A percentile compares a stretch with the other conserved stretches of the same genome.
These are phyloP conservation scores for Acleris literana DNA, from an alignment of 2,888 invertebrate species.

Conservation along the genomic window DNA sequence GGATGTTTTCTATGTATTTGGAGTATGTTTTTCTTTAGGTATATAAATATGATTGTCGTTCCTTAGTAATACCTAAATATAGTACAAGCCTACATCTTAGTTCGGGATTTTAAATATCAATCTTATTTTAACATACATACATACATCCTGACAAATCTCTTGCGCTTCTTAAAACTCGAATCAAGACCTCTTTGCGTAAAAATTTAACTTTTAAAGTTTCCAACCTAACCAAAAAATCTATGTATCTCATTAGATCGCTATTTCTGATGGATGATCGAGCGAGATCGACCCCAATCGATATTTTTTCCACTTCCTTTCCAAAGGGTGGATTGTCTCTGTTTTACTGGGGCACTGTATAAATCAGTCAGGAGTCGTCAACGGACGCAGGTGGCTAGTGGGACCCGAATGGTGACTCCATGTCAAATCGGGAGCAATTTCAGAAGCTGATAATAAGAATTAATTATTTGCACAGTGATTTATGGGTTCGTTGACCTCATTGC, in stretches of 20 bases:
- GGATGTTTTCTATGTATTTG: too few relatives aligned
- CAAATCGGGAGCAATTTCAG: slow-evolving; percentile 30
- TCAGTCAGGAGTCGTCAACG: slow-evolving; percentile 67
- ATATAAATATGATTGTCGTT: too few relatives aligned
- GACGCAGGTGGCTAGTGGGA: slow-evolving; percentile 66
- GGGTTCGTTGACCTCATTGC: slow-evolving; percentile 13
- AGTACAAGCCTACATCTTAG: too few relatives aligned
- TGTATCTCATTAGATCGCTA: slow-evolving; percentile 28
- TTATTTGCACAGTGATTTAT: slow-evolving; percentile 25
- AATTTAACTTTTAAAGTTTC: not conserved
- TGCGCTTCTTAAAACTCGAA: too few relatives aligned
- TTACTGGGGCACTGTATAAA: slow-evolving; percentile 61
- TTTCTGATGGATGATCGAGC: slow-evolving; percentile 57
- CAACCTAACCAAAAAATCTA: slow-evolving; percentile 5
- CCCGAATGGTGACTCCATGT: slow-evolving; percentile 43
- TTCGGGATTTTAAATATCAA: too few relatives aligned
- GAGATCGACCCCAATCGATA: slow-evolving; percentile 54
- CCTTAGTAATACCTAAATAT: too few relatives aligned
- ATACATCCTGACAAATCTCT: too few relatives aligned
- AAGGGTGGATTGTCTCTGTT: slow-evolving; percentile 62
- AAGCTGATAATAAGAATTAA: slow-evolving; percentile 25
- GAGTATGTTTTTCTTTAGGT: too few relatives aligned
- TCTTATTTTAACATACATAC: too few relatives aligned
- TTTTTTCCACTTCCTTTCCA: slow-evolving; percentile 60
- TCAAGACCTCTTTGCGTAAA: too few relatives aligned